phyloP scores from a whole-genome alignment of 1,140 invertebrate species.

The Tetramorium parvispinum region DNA sequence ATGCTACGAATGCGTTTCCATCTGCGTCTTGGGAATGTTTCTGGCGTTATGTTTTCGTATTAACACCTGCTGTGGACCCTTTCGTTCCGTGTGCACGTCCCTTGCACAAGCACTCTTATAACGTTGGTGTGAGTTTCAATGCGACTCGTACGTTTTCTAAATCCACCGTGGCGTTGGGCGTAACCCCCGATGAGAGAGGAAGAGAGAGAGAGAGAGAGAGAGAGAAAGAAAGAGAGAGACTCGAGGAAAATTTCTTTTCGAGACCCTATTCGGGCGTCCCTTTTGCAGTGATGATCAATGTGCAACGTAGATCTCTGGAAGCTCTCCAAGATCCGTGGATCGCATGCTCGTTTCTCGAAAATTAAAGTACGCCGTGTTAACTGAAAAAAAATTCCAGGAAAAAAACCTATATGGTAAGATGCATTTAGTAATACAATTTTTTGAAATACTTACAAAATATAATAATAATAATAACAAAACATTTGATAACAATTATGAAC shows the following conservation, averaged over 20 bases:
- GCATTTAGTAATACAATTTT: too few relatives aligned
- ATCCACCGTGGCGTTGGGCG: background rate
- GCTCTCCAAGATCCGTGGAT: slow-evolving; percentile 23
- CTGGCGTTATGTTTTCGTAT: slow-evolving; percentile 77
- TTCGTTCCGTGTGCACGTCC: slow-evolving; percentile 39
- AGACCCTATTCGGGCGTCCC: slow-evolving; percentile 30
- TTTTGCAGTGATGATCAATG: background rate
- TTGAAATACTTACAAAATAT: too few relatives aligned
- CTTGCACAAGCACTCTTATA: background rate
- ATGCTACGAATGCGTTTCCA: slow-evolving; percentile 74
- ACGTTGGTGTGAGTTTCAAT: slow-evolving; percentile 47
- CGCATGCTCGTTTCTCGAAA: slow-evolving; percentile 18
- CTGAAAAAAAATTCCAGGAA: too few relatives aligned
- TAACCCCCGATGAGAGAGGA: background rate
- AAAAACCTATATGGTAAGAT: too few relatives aligned
- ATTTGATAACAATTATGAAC: too few relatives aligned
- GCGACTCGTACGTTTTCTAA: slow-evolving; percentile 53
- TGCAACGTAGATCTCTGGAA: slow-evolving; percentile 30
- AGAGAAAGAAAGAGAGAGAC: background rate
- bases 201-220: too few relatives aligned
- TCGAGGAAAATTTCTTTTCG: slow-evolving; percentile 52
- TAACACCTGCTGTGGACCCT: slow-evolving; percentile 73
- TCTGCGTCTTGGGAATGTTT: slow-evolving; percentile 65
- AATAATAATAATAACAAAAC: too few relatives aligned
- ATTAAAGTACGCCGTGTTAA: slow-evolving; percentile 15